A percentile compares a stretch with the other conserved stretches of the same genome.
Conservation (phyloP, 1,140 invertebrate species). For the Drosophila ficusphila region DNA sequence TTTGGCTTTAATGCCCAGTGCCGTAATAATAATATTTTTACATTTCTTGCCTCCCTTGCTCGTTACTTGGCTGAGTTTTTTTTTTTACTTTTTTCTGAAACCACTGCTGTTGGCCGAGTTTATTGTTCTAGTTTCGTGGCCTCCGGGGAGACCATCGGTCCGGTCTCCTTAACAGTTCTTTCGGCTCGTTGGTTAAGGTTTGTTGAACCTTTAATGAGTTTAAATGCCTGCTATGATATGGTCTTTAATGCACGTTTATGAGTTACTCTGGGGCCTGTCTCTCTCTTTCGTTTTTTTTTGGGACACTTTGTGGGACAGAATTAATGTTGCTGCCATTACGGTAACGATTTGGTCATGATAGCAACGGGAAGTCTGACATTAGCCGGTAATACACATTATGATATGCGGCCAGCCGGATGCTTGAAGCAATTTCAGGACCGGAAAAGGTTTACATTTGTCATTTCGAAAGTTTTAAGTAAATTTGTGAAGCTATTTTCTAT, state of each 20-base stretch:
- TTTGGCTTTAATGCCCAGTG: conserved; percentile 66
- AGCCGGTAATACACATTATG: conserved; percentile 24
- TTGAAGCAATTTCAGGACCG: conserved; percentile 9
- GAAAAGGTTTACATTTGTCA: conserved; percentile 9
- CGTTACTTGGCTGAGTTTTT: conserved; percentile 8
- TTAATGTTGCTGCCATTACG: conserved; percentile 46
- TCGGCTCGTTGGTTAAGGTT: conserved; percentile 53
- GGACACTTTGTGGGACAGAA: conserved; percentile 48
- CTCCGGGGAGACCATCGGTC: conserved; percentile 7
- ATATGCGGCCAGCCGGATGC: conserved; percentile 33
- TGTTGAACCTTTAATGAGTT: conserved; percentile 76
- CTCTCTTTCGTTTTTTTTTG: conserved; percentile 18
- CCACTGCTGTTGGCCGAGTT: conserved; percentile 58
- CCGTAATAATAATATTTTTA: conserved; percentile 73
- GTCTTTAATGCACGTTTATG: conserved; percentile 63
- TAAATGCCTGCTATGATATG: conserved; percentile 55
- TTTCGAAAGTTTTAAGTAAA: conserved; percentile 9
- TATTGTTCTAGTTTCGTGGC: conserved; percentile 68
- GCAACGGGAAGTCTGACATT: conserved; percentile 36
- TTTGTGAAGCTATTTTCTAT: neutral
- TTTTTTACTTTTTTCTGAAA: conserved; percentile 10
- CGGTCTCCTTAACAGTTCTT: conserved; percentile 57
- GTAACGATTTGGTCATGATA: conserved; percentile 46
- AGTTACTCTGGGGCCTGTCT: conserved; percentile 15
- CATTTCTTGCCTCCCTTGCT: conserved; percentile 43